Evolutionary conservation across 2,797 vertebrate genomes (phyloP), one percentile per base, ranked within the genome.

Genomic region (Triplophysa yarkandensis): DNA sequence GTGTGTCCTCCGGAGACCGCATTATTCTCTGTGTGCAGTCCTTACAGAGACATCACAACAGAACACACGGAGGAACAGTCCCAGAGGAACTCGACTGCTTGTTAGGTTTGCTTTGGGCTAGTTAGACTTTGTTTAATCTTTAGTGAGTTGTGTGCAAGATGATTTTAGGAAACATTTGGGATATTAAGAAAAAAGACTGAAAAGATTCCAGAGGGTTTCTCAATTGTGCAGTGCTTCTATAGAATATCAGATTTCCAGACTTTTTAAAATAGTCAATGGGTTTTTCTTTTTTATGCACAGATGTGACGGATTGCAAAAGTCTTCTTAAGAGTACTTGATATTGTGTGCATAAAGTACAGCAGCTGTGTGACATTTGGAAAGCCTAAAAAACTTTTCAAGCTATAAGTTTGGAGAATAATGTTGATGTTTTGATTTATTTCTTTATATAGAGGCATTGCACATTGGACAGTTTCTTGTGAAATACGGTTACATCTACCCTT

Each of bases 401-500:
- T n/a, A n/a, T n/a, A 16, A 4, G 41, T 43, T 3, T 41, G 13
- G 13, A 17, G 4, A 44, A 17, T 44, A 6, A n/a, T n/a, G n/a
- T n/a, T n/a, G 4, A 17, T 44, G 43, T 11, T 52, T 52, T 25
- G 19, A 27, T 19, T n/a, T 28, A 9, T 36, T 19, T 3, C 14
- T 48, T n/a, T 87, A 81, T n/a, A n/a, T 88, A 97, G 96, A 98
- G 83, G 91, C 94, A 0, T 79, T 94, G 75, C 95, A 97, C 80
- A 85, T 95, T 1, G 95, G 95, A 21, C 87, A 82, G 50, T 91
- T 95, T 74, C 88, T 97, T 63, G 92, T 95, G 76, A 91, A 82
- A 79, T 93, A 94, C 0, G 95, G 96, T 65, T 97, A 97, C 64
- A 90, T 98, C 69, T 98, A 97, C 82, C 94, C 96, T 0, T 92